Evolutionary conservation across 2,113 vertebrate species (phyloP), one percentile per base, ranked within the genome.

Genomic region (Bubo blakistoni): DNA sequence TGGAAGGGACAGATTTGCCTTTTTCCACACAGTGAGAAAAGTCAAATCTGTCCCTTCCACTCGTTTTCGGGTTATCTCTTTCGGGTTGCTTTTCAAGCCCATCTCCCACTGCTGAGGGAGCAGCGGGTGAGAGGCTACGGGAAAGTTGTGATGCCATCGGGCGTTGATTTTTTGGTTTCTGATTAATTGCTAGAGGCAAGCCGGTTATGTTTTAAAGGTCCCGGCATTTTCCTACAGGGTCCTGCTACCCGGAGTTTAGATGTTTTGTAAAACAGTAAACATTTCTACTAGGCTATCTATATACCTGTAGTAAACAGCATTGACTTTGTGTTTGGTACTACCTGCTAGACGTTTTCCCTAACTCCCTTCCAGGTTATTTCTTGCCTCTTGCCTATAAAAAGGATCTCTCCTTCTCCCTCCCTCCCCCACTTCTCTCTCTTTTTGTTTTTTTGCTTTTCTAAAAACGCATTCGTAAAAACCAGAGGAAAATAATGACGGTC

Each of bases 401-500:
- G 34, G 20, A 72, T 52, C 66, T 65, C 15, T 44, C 44, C 44
- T 19, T 71, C 55, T 38, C 26, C 16, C 7, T 71, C 40, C 15
- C 26, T 22, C 32, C n/a, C 27, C 5, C 14, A 21, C 7, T 11
- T 61, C 29, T 52, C 34, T 36, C 27, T 9, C 13, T 57, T 16
- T 66, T 8, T 25, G 34, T 70, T 10, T 18, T 59, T 88, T 78
- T 46, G 2, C 12, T 82, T 90, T 86, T 88, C 83, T 92, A 91
- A 96, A 95, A 96, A 91, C 18, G 9, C 49, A 13, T 94, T 91
- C 18, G 10, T 94, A 79, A 89, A 94, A 94, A 79, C 1, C 70
- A 89, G 71, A 77, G 65, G 46, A 59, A 42, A 91, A 71, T 86
- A 94, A 77, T 40, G 91, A 62, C 2, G 5, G 86, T 92, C 91